A percentile compares a stretch with the other conserved stretches of the same genome.
phyloP scores from a whole-genome alignment of 2,888 invertebrate genomes.

The Sesamia inferens region DNA sequence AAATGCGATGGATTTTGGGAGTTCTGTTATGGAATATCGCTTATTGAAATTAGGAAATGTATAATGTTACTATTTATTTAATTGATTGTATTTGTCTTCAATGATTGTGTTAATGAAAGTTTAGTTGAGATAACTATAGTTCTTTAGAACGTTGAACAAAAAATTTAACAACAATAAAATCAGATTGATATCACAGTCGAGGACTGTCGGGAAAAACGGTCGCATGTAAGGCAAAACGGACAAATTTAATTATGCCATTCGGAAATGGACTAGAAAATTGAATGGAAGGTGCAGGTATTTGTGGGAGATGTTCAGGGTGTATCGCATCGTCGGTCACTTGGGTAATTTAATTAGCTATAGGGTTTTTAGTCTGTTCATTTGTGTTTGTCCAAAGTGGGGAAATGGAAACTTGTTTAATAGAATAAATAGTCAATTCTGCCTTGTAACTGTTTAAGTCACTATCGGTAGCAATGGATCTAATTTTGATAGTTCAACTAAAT shows the following conservation, averaged over 20 bases:
- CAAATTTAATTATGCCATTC: slow-evolving; percentile 86
- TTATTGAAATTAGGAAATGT: slow-evolving; percentile 11
- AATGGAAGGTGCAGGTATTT: slow-evolving; percentile 76
- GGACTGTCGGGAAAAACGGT: slow-evolving; percentile 41
- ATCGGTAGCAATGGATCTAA: neutral
- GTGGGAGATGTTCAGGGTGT: slow-evolving; percentile 63
- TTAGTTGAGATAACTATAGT: neutral
- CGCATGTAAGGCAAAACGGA: slow-evolving; percentile 71
- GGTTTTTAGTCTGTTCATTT: slow-evolving; percentile 15
- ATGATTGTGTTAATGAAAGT: neutral
- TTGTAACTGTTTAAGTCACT: neutral
- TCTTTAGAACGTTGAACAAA: slow-evolving; percentile 29
- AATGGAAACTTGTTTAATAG: neutral
- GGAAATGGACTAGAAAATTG: slow-evolving; percentile 87
- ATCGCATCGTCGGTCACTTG: slow-evolving; percentile 23
- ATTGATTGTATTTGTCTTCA: neutral
- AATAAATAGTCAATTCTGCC: neutral
- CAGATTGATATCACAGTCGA: slow-evolving; percentile 49
- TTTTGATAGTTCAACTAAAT: neutral
- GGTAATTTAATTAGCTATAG: slow-evolving; percentile 39
- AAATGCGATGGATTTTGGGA: slow-evolving; percentile 30
- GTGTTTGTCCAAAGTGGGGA: neutral
- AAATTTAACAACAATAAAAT: slow-evolving; percentile 38
- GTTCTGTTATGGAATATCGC: slow-evolving; percentile 12
- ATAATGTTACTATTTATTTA: neutral